Evolutionary conservation across 1,140 invertebrate genomes (phyloP), one percentile per base, ranked within the genome.

Genomic region (Trichonephila inaurata): DNA sequence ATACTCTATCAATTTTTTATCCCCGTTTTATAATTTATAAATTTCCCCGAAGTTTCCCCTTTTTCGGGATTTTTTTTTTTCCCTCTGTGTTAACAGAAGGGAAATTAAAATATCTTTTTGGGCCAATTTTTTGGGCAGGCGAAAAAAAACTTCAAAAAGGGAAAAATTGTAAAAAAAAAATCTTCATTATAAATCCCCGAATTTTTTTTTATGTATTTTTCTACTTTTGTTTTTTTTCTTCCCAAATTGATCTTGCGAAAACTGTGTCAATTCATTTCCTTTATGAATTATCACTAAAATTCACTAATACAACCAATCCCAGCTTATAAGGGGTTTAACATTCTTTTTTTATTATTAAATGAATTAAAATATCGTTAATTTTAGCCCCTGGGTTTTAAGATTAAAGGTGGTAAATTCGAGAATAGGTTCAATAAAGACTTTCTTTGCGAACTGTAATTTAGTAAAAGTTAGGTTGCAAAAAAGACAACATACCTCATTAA

Each of bases 1-100:
- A 86, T 86, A 40, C 81, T 60, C n/a, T 60, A 92, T 92, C 90
- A 69, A 66, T 24, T 83, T 91, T 82, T 82, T 82, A 91, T 33
- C n/a, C 2, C 24, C 14, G 72, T 61, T 91, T 28, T 24, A 91
- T 82, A 91, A 91, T 82, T 81, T 69, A 91, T 66, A 69, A 40
- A 66, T 69, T 89, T 89, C n/a, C n/a, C n/a, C 33, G 60, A 21
- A 14, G n/a, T 28, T 21, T 86, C 83, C 60, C 51, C 60, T 86
- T 60, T 28, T 58, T n/a, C 60, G 21, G 16, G 7, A 21, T 24
- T 61, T 62, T 61, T 24, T 62, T 86, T 24, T 61, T 86, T 24
- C 51, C 24, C 51, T 5, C 24, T 24, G 81, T 58, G 33, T 82
- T 82, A 82, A 82, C 81, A 21, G 33, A 14, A n/a, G 6, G 51